Evolutionary conservation across 2,113 vertebrate genomes (phyloP).

Genomic region (Sardina pilchardus): DNA sequence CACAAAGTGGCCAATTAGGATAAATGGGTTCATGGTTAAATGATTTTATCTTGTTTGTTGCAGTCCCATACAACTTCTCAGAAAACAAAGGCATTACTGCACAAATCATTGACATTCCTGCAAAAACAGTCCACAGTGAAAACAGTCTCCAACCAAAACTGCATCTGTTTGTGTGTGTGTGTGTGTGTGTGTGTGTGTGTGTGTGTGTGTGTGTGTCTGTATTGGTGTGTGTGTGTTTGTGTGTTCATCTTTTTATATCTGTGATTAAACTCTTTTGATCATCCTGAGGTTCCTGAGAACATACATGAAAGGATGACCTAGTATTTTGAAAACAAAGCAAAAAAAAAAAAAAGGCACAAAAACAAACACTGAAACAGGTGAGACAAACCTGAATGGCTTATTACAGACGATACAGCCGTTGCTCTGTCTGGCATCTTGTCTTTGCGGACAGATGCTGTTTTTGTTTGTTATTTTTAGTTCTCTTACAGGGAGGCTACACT

Average conservation of each 20-base stretch:
- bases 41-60: background rate
- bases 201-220: background rate
- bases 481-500: too few relatives aligned
- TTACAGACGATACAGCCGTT: too few relatives aligned
- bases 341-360: background rate
- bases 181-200: background rate
- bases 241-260: background rate
- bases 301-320: background rate
- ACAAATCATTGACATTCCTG: background rate
- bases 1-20: slow-evolving; percentile 1
- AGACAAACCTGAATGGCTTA: too few relatives aligned
- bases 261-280: background rate
- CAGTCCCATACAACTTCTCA: background rate
- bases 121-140: background rate
- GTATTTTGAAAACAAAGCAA: background rate
- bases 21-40: slow-evolving; percentile 2
- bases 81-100: background rate
- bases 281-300: background rate
- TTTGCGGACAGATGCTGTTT: too few relatives aligned
- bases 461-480: too few relatives aligned
- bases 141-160: background rate
- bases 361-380: background rate
- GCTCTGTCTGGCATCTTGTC: too few relatives aligned
- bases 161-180: background rate
- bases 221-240: background rate